Conservation (phyloP, 2,797 vertebrate species). For the Clarias platycephalus region DNA sequence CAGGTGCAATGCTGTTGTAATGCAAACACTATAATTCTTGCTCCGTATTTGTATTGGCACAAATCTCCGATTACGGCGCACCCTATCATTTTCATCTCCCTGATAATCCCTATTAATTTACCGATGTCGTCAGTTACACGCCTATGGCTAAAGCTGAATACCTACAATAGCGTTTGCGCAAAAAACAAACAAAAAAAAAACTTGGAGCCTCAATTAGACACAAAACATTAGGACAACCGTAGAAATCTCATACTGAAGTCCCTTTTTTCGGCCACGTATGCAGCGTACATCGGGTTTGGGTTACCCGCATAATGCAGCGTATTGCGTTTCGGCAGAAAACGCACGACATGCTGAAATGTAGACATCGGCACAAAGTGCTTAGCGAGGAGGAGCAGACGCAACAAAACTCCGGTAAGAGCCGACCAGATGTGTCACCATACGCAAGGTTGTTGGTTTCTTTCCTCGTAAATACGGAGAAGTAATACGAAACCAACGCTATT, state of each 20-base stretch:
- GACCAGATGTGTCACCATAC: not conserved
- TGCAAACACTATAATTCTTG: not conserved
- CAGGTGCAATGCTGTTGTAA: not conserved
- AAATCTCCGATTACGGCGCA: not conserved
- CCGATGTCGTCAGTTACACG: not conserved
- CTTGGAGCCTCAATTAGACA: not conserved
- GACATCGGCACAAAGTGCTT: conserved; percentile 64
- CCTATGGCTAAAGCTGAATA: not conserved
- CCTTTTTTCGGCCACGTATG: conserved; percentile 38
- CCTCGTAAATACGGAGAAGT: not conserved
- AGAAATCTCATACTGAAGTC: not conserved
- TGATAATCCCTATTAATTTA: not conserved
- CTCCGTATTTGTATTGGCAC: not conserved
- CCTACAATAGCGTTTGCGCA: not conserved
- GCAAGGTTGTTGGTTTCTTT: not conserved
- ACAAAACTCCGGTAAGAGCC: conserved; percentile 55
- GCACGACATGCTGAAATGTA: conserved; percentile 63
- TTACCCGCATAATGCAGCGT: conserved; percentile 67
- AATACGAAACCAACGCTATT: not conserved
- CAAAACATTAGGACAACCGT: not conserved
- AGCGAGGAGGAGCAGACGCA: conserved; percentile 66
- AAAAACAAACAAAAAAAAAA: not conserved
- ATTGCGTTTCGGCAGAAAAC: conserved; percentile 67
- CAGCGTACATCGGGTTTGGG: conserved; percentile 67
- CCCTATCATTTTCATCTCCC: not conserved